Conservation (phyloP, 2,113 vertebrate species). For the Syrmaticus mikado region DNA sequence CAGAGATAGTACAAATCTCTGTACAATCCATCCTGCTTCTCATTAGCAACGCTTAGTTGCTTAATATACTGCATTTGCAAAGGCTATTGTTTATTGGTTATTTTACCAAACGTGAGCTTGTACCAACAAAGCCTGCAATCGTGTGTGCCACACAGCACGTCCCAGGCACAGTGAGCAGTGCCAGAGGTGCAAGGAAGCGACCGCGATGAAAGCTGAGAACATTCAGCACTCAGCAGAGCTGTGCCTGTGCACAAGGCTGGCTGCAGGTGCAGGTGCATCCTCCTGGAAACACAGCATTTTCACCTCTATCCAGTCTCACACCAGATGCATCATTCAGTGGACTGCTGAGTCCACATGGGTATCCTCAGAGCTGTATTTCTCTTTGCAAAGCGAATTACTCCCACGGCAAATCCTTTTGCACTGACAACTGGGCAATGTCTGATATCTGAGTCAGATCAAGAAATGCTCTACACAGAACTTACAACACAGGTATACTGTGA, state of each 20-base stretch:
- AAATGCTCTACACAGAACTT: background rate
- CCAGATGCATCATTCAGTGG: background rate
- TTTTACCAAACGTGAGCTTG: background rate
- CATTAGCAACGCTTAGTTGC: background rate
- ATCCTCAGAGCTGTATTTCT: background rate
- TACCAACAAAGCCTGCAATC: background rate
- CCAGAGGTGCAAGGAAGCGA: background rate
- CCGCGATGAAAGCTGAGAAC: background rate
- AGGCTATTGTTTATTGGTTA: background rate
- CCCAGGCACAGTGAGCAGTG: background rate
- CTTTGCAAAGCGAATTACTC: background rate
- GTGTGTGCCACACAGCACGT: background rate
- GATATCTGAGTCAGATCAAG: background rate
- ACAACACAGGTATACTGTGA: background rate
- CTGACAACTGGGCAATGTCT: background rate
- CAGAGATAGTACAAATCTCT: background rate
- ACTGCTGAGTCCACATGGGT: background rate
- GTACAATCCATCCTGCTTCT: background rate
- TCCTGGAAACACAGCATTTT: background rate
- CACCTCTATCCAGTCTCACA: background rate
- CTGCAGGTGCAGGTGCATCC: fast-evolving
- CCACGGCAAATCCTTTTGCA: background rate
- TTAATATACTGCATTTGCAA: background rate
- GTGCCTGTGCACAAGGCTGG: fast-evolving
- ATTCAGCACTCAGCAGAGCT: background rate